Percentiles rank a stretch among this genome's conserved stretches.
These are phyloP conservation scores for Pangasianodon gigas DNA, from an alignment of 2,113 vertebrate species.

Conservation along the genomic window DNA sequence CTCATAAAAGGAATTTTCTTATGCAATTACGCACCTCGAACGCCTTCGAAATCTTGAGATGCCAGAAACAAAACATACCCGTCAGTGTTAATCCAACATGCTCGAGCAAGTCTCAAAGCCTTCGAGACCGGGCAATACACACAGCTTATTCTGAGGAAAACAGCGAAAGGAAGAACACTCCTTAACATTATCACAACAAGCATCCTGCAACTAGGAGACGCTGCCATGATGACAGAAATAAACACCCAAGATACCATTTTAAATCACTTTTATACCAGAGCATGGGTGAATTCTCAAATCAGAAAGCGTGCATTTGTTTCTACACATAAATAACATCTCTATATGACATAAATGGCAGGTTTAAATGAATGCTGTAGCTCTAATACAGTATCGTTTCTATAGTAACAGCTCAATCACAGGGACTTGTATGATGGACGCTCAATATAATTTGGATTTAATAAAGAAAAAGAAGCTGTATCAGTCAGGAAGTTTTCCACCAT, in stretches of 20 bases:
- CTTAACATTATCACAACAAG: neutral
- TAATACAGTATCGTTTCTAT: neutral
- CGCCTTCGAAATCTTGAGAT: slow-evolving; percentile 1
- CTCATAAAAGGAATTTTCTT: neutral
- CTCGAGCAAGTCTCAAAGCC: neutral
- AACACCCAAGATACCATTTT: neutral
- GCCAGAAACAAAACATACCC: neutral
- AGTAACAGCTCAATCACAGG: neutral
- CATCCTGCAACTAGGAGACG: neutral
- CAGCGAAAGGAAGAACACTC: neutral
- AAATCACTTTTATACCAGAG: neutral
- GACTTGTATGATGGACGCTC: neutral
- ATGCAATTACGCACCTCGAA: slow-evolving; percentile 7
- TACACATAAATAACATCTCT: neutral
- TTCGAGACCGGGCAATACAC: neutral
- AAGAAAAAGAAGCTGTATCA: neutral
- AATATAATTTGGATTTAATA: neutral
- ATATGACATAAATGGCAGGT: neutral
- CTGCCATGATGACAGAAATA: neutral
- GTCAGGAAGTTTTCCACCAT: neutral
- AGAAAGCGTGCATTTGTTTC: neutral
- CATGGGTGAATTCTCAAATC: neutral
- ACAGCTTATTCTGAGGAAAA: neutral
- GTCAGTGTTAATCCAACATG: neutral
- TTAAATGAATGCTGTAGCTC: neutral